Base-by-base conservation (phyloP, 2,797 vertebrate species). In the Protonibea diacanthus region DNA sequence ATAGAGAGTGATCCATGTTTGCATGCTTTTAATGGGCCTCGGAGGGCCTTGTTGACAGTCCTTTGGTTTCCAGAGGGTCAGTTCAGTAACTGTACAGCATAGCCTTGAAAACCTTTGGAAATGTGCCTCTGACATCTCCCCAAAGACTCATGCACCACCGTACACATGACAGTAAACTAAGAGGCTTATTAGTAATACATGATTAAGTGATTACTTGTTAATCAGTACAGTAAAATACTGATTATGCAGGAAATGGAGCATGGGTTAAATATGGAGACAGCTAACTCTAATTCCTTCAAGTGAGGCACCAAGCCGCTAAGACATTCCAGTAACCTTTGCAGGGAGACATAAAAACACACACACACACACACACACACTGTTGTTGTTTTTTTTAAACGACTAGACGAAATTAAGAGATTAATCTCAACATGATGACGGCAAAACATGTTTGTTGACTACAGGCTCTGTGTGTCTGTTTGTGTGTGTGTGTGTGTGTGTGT, bases 21-120 rank as follows among this genome's bases (percentile, higher is more conserved):
- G 92, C 91, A 93, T 94, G 88, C 81, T 93, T 92, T 94, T 95
- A 95, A 94, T 93, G 88, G 90, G 93, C 90, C 93, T 92, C 93
- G 0, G 62, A 89, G 94, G 93, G 83, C 89, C 86, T 55, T 86
- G 84, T 88, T 91, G 90, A 92, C 86, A 90, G 78, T 81, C 90
- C 83, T 93, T 88, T 90, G 72, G 66, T 90, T 90, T 90, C 79
- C 82, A 84, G 75, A 89, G 93, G 93, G 91, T 92, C 89, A 90
- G 85, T 80, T 88, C 83, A 81, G 78, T 86, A 86, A 90, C 89
- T 88, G 79, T 86, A 77, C 66, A 53, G 82, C 74, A 8, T 62
- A 79, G 89, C 89, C 85, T 90, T 69, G 53, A 91, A 90, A 91
- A 89, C 82, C 83, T 86, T 88, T 80, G 53, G 83, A 86, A 86